Percentiles rank a stretch among this genome's conserved stretches.
phyloP scores from a whole-genome alignment of 2,797 vertebrate species.

The Alfaro cultratus region DNA sequence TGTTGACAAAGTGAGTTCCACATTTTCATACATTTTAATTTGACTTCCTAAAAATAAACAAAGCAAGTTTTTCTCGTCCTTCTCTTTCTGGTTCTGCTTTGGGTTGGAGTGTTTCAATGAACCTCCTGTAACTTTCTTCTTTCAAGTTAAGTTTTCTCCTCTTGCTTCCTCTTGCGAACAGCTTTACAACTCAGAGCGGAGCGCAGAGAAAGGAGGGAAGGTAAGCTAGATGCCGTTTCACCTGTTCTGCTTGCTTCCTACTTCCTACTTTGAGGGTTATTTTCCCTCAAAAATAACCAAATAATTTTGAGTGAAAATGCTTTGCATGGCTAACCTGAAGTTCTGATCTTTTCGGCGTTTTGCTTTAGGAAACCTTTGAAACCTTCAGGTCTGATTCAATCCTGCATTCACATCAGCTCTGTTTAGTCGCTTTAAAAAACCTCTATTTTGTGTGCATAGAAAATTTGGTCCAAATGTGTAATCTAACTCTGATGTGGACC shows the following conservation, averaged over 20 bases:
- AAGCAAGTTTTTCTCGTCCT: background rate
- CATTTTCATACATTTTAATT: constrained; percentile 3
- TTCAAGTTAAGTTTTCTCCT: constrained; percentile 23
- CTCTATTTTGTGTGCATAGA: no score
- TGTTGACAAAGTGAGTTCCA: constrained; percentile 92
- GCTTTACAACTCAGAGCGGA: constrained; percentile 79
- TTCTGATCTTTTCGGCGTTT: background rate
- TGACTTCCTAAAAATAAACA: background rate
- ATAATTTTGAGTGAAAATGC: background rate
- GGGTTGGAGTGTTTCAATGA: background rate
- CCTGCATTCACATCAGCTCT: background rate
- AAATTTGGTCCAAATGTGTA: no score
- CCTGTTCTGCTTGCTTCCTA: constrained; percentile 12
- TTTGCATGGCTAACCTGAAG: background rate
- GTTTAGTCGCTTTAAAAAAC: no score
- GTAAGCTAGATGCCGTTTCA: constrained; percentile 58
- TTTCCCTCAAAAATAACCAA: constrained; percentile 4
- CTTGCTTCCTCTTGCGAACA: constrained; percentile 64
- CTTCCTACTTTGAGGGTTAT: no score
- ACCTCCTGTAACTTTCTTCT: background rate
- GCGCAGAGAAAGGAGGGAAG: constrained; percentile 78
- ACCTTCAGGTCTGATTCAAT: background rate
- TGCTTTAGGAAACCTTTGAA: background rate
- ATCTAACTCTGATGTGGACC: no score
- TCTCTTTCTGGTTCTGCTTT: background rate